Evolutionary conservation across 2,888 invertebrate species (phyloP), one percentile per base, ranked within the genome.

Genomic region (Desoria tigrina): DNA sequence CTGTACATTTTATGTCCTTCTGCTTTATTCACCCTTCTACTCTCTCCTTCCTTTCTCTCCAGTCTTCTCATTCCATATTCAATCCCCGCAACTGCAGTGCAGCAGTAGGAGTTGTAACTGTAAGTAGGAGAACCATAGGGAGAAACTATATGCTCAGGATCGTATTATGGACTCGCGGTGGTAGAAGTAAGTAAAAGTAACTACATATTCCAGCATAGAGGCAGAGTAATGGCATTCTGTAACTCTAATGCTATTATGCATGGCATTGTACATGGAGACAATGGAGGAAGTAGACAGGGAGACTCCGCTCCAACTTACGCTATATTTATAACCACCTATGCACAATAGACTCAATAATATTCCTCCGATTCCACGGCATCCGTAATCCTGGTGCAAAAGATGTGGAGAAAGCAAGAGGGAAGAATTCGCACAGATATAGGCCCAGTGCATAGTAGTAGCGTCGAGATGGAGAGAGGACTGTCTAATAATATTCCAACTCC

Each of bases 1-100:
- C 32, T 32, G 32, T 32, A 32, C 32, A 32, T 32, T 32, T 32
- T 32, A 32, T 32, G n/a, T 16, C 6, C 45, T 6, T 18, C 45
- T 45, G 45, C 45, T 45, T 45, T 16, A 45, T 21, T 16, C 21
- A 45, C 45, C 45, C 21, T 45, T 21, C 21, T 16, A 45, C 45
- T n/a, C 21, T 45, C 45, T 45, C 4, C 45, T 21, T 45, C 4
- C 21, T 45, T 16, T 45, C 16, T 39, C 9, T 18, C n/a, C 45
- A 45, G 45, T 45, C 45, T 39, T 49, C 49, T 51, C 51, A 51
- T 51, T 51, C 51, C 26, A 51, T 16, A 51, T 51, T 51, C 51
- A 51, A 51, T 26, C 51, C 39, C 39, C 51, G 21, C 51, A 24
- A 26, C 51, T 51, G 51, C 51, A 51, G 24, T 51, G 51, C 51